These are phyloP conservation scores for Ginglymostoma cirratum DNA, from an alignment of 2,113 vertebrate genomes.

Conservation along the genomic window DNA sequence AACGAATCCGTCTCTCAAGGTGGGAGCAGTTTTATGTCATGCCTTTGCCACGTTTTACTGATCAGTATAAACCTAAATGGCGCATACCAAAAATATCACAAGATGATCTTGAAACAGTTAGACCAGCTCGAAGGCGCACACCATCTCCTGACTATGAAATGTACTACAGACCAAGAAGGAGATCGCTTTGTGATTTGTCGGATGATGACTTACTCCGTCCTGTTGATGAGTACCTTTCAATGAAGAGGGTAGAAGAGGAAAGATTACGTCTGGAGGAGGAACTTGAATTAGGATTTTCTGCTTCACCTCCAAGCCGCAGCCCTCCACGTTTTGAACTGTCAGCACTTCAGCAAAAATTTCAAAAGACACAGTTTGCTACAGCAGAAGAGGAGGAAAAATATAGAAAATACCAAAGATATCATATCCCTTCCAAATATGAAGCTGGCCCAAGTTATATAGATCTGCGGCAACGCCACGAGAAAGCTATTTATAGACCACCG, in stretches of 20 bases:
- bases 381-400: constrained; percentile 63
- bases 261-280: constrained; percentile 86
- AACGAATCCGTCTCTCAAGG: constrained; percentile 90
- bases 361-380: constrained; percentile 55
- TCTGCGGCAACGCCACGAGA: constrained; percentile 78
- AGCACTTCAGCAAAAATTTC: constrained; percentile 72
- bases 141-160: constrained; percentile 80
- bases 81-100: constrained; percentile 76
- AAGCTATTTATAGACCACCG: constrained; percentile 66
- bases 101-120: constrained; percentile 90
- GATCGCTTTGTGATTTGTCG: constrained; percentile 84
- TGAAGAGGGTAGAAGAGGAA: constrained; percentile 92
- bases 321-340: constrained; percentile 86
- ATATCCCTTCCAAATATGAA: constrained; percentile 80
- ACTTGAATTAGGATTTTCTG: constrained; percentile 83
- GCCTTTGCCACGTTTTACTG: constrained; percentile 86
- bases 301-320: constrained; percentile 84
- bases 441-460: constrained; percentile 76
- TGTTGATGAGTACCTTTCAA: constrained; percentile 83
- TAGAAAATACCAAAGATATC: constrained; percentile 74
- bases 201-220: constrained; percentile 92
- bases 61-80: constrained; percentile 90
- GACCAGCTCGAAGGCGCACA: constrained; percentile 76
- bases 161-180: constrained; percentile 75
- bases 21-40: constrained; percentile 97